Evolutionary conservation across 1,140 invertebrate genomes (phyloP), one percentile per base, ranked within the genome.

Genomic region (Drosophila cardini): DNA sequence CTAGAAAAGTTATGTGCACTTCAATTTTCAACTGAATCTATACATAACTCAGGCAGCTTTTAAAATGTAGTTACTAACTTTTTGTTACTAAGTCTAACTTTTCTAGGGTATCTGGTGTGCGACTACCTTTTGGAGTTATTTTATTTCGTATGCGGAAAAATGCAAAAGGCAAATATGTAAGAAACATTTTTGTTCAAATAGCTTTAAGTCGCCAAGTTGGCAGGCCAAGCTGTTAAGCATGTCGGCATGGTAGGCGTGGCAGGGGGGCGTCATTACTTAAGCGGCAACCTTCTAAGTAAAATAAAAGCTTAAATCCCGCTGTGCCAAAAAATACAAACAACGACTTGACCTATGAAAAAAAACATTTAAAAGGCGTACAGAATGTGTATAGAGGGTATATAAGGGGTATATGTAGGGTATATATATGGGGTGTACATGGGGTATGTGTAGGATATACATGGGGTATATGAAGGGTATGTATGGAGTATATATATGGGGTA

Each of bases 91-190:
- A 11, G 10, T 38, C 13, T 50, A 16, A 16, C 4, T 26, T 38
- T 4, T 38, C 4, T 10, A 73, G 64, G 13, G 64, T 40, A 69
- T 34, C 15, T 55, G 6, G 8, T 1, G 4, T 18, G 30, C 64
- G 48, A 30, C 40, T 46, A 42, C 7, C 0, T 1, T 5, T n/a
- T 4, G 1, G 4, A 13, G 16, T 11, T 9, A 16, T 1, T 13
- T 8, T 34, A 21, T 63, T 46, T 55, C 1, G 57, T 21, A 70
- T 63, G 68, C 68, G 40, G 42, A 63, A 55, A 70, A 67, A 61
- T 65, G 80, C 76, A 72, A 72, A 76, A 61, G 64, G 56, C 76
- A 84, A 84, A 79, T 84, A 84, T 83, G 80, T 80, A 84, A 84
- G 21, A 26, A 83, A 57, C 76, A 83, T 83, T 84, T 80, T 36